Base-by-base conservation (phyloP, 2,797 vertebrate genomes). In the Tadarida brasiliensis region DNA sequence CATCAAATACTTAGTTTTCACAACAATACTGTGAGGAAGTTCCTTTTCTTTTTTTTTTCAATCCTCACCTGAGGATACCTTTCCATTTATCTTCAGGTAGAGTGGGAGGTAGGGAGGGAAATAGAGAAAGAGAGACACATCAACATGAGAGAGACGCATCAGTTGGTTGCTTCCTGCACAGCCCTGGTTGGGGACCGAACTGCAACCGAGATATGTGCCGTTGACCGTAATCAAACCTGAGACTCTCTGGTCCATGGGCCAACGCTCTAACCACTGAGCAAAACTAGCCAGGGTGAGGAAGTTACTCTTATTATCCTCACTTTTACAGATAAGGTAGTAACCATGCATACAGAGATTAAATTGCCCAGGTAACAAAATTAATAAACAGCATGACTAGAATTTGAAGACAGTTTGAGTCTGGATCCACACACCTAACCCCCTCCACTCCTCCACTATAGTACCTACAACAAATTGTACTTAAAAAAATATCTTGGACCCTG, bases 321-420 rank as follows among this genome's bases (percentile, higher is more conserved):
- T 94, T 93, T 81, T 57, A 71, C 67, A 30, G 7, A 59, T 68
- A 47, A 88, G n/a, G 61, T 90, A 95, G 61, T 90, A 95, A 90
- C 26, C 49, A 67, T 16, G 14, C 30, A 87, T 19, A 73, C 28
- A 93, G 57, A 91, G 54, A 87, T 93, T 61, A 87, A 90, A 59
- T 91, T 96, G 70, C 11, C 33, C 63, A 57, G 22, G 10, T 67
- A 87, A 77, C 30, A 70, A 83, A 93, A 39, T 93, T 91, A 74
- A 10, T 56, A 87, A 90, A 16, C 47, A n/a, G 2, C 28, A 16
- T 78, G 78, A 59, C 65, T 56, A 47, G 76, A 54, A 57, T 94
- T 95, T 93, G 47, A 82, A 95, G 17, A 86, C 19, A 30, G 10
- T 94, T 19, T 67, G 44, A 68, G 35, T 92, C 49, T 90, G 47